Base-by-base conservation (phyloP, 2,888 invertebrate species). In the Lithophane socia region DNA sequence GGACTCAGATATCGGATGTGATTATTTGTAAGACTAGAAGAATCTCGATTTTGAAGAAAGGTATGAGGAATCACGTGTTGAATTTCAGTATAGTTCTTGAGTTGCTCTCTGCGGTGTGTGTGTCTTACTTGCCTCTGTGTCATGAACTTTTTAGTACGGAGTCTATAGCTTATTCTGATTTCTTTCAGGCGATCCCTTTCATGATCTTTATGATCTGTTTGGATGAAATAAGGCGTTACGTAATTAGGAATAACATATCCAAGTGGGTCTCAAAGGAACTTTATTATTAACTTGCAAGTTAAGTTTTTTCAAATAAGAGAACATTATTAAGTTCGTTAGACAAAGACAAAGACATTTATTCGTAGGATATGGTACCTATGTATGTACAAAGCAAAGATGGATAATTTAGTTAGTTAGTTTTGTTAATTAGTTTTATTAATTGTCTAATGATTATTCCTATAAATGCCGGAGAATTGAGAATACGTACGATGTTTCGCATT, bases 1-100 rank as follows among this genome's bases (percentile, higher is more conserved):
- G 98, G 91, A 98, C 98, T 67, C 98, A 98, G 93, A 97, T 98
- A 94, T 97, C 98, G 21, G 98, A 98, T 94, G 97, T 98, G 78
- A 97, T 98, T 82, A 98, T 98, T 89, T 98, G 98, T 92, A 98
- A 98, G 93, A 98, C 98, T 0, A 96, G 98, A 80, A 96, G 98
- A 85, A 97, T 98, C 89, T 98, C 98, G 0, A 93, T 98, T 56
- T 89, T 98, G 70, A 97, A 98, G 87, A 98, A 98, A 90, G 98
- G 98, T 82, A 98, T 98, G 98, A 97, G 94, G 47, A 98, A 98
- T 87, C 97, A 97, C 92, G 96, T 97, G 8, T 91, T 98, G 56
- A 98, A 98, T 88, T 87, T 97, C 0, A 97, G 97, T 82, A 97
- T 98, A 73, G 67, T 97, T 0, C 94, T 97, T 75, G 97, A 98